phyloP scores from a whole-genome alignment of 2,888 invertebrate species.

The Yponomeuta cagnagella region DNA sequence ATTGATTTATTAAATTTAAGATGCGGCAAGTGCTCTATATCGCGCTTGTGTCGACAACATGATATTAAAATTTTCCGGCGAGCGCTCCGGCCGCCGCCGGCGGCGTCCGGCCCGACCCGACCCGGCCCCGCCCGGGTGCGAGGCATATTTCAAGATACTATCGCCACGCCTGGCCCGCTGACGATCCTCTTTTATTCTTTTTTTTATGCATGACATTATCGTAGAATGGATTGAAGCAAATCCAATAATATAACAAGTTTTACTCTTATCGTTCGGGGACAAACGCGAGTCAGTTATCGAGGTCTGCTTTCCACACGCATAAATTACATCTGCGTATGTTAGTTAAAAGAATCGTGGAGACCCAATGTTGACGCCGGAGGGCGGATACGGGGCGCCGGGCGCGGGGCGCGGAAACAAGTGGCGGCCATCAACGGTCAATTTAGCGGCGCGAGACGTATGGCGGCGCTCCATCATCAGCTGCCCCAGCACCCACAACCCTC shows the following conservation, averaged over 20 bases:
- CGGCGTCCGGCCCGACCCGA: too few species aligned
- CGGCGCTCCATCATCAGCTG: not conserved
- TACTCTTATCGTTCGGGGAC: not conserved
- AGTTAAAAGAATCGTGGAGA: not conserved
- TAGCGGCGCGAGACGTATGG: not conserved
- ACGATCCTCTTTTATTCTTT: not conserved
- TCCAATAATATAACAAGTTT: not conserved
- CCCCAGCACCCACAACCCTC: not conserved
- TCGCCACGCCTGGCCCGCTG: not conserved
- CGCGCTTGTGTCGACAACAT: not conserved
- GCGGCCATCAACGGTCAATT: not conserved
- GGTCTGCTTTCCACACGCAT: not conserved
- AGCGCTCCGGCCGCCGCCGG: not conserved
- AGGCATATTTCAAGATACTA: not conserved
- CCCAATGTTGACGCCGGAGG: too few species aligned
- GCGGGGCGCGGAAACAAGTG: not conserved
- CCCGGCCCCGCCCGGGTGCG: not conserved
- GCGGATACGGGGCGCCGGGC: not conserved
- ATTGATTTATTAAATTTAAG: not conserved
- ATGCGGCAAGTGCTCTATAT: not conserved
- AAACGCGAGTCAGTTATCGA: not conserved
- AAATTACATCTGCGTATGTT: not conserved
- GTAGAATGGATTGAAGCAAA: not conserved
- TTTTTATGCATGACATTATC: constrained; percentile 3
- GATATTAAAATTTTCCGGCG: not conserved